Base-by-base conservation (phyloP, 2,888 invertebrate genomes). In the Saturnia japonica region DNA sequence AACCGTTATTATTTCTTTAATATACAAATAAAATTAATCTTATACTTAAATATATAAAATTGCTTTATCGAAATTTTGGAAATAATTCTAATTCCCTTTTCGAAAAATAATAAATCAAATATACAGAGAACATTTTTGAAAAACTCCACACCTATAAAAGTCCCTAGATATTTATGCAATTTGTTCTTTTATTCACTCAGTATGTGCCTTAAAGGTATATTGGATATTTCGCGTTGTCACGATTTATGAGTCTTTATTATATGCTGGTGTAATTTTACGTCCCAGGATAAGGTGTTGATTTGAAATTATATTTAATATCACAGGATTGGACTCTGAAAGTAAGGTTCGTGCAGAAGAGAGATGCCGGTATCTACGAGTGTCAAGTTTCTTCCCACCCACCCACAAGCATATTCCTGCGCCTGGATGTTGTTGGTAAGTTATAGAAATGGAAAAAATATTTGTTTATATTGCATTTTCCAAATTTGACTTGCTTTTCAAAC, bases 271-370 rank as follows among this genome's bases (percentile, higher is more conserved):
- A 28, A 60, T 14, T 60, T 1, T 1, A 9, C 2, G 14, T 60
- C 42, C 6, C 12, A 22, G 12, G 54, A 16, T 11, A 67, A 40
- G 28, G 19, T 42, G 12, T 11, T 16, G 47, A 42, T 47, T 67
- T 34, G 28, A 51, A 57, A 67, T 40, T 67, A 28, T 66, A 9
- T 40, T 19, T 16, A 60, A 2, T 68, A 62, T 76, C 91, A 25
- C 94, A 97, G 97, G 98, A 98, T 91, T 98, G 98, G 98, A 97
- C 98, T 74, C 91, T 98, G 74, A 97, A 98, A 95, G 97, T 98
- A 85, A 96, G 97, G 88, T 98, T 96, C 91, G 97, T 98, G 70
- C 97, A 98, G 89, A 95, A 96, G 80, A 95, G 97, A 78, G 98
- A 98, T 87, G 97, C 97, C 51, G 98, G 98, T 69, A 90, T 97